These are phyloP conservation scores for Nyctibius grandis DNA, from an alignment of 2,797 vertebrate species.

Conservation along the genomic window DNA sequence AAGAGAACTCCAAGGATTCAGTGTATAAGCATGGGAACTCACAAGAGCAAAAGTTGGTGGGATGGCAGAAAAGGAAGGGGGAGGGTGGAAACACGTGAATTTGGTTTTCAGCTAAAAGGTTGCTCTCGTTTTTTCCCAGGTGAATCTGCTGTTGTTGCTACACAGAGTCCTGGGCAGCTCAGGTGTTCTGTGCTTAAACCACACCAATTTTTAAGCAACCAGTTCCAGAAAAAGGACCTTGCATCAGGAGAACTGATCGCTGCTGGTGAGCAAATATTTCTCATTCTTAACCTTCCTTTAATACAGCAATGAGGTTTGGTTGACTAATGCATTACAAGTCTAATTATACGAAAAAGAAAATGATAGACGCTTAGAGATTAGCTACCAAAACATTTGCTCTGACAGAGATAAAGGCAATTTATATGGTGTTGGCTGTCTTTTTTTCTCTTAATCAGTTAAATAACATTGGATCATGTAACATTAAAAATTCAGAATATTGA, in stretches of 20 bases:
- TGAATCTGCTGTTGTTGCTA: slow-evolving; percentile 21
- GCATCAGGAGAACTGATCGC: neutral
- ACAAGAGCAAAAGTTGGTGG: neutral
- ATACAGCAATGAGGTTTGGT: neutral
- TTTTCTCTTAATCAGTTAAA: neutral
- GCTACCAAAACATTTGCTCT: neutral
- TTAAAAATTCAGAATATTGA: neutral
- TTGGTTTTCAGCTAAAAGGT: neutral
- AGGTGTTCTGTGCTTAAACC: slow-evolving; percentile 48
- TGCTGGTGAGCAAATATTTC: slow-evolving; percentile 68
- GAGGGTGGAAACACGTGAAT: neutral
- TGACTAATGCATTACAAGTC: neutral
- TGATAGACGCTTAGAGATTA: neutral
- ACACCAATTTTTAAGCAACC: slow-evolving; percentile 28
- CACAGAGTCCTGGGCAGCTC: slow-evolving; percentile 14
- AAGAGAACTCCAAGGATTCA: slow-evolving; percentile 20
- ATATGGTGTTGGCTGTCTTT: neutral
- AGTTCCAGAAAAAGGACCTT: slow-evolving; percentile 26
- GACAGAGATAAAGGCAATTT: neutral
- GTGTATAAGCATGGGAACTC: slow-evolving; percentile 53
- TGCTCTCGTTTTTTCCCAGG: slow-evolving; percentile 22
- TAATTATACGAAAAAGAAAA: neutral
- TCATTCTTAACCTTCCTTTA: neutral
- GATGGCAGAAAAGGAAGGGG: neutral
- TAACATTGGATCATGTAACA: neutral